Base-by-base conservation (phyloP, 2,113 vertebrate genomes). In the Pelusios castaneus region DNA sequence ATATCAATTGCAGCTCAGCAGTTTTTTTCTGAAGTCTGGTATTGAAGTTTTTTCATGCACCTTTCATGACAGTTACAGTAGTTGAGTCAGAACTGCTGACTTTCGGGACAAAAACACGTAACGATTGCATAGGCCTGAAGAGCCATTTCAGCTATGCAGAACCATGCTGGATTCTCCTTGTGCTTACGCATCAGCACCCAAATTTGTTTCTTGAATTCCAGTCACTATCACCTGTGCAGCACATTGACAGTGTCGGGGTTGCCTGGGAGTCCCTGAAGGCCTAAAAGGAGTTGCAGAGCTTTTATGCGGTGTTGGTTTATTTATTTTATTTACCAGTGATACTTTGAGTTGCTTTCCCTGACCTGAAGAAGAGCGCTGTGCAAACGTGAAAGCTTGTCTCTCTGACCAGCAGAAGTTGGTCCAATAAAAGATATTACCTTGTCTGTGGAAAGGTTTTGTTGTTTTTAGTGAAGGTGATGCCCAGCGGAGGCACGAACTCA, bases 141-240 rank as follows among this genome's bases (percentile, higher is more conserved):
- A 84, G 77, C 63, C 41, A 51, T 51, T n/a, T 56, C 38, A n/a
- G 0, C 24, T 0, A 0, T n/a, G n/a, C 47, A 22, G 63, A 22
- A 22, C 2, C 21, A 52, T 19, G 56, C 29, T 31, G n/a, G 56
- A 31, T 11, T 83, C 55, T 43, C 5, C 56, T 91, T 22, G 51
- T 58, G 67, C 21, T 16, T 7, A 22, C 0, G 0, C 5, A 76
- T 38, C 16, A 5, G 1, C 13, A 70, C 10, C 41, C 11, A 45
- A 4, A 14, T 43, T 14, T 43, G 22, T 52, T 77, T 12, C 24
- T 3, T 81, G 41, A 84, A 75, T 79, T 63, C 25, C 75, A 41
- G 13, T 43, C 49, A 13, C 10, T 41, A 43, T n/a, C 85, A 51
- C 38, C 49, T 31, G 29, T 19, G 67, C 0, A 0, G 0, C 7